Evolutionary conservation across 2,797 vertebrate genomes (phyloP).

Genomic region (Kryptopterus vitreolus): DNA sequence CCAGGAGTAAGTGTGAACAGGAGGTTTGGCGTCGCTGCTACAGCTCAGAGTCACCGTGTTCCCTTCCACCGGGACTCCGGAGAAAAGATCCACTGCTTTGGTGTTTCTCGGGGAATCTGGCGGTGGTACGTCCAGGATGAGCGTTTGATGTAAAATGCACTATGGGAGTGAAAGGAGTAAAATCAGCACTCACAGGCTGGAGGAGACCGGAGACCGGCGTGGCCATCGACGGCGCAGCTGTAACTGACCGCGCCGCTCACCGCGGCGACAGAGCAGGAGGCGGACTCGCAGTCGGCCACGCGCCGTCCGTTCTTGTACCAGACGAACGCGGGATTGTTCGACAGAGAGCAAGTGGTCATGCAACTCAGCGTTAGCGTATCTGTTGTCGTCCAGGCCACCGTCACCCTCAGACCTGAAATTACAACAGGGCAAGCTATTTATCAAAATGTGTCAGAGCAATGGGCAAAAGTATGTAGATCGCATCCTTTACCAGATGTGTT

Average conservation of each 20-base stretch:
- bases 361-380: no score
- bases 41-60: constrained; percentile 15
- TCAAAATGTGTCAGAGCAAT: no score
- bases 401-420: no score
- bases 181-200: constrained; percentile 18
- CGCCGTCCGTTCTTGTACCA: no score
- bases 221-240: constrained; percentile 30
- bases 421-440: no score
- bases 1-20: constrained; percentile 21
- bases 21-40: constrained; percentile 28
- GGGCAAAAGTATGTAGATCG: no score
- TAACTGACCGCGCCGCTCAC: background rate
- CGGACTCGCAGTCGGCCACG: background rate
- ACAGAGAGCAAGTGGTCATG: no score
- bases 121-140: no score
- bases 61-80: constrained; percentile 1
- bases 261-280: background rate
- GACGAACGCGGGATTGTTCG: no score
- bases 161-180: background rate
- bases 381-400: no score
- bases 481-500: no score
- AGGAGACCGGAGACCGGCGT: constrained; percentile 3
- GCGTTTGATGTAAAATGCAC: background rate
- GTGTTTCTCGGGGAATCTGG: background rate
- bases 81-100: background rate